A percentile compares a stretch with the other conserved stretches of the same genome.
These are phyloP conservation scores for Falco punctatus DNA, from an alignment of 2,113 vertebrate species.

Conservation along the genomic window DNA sequence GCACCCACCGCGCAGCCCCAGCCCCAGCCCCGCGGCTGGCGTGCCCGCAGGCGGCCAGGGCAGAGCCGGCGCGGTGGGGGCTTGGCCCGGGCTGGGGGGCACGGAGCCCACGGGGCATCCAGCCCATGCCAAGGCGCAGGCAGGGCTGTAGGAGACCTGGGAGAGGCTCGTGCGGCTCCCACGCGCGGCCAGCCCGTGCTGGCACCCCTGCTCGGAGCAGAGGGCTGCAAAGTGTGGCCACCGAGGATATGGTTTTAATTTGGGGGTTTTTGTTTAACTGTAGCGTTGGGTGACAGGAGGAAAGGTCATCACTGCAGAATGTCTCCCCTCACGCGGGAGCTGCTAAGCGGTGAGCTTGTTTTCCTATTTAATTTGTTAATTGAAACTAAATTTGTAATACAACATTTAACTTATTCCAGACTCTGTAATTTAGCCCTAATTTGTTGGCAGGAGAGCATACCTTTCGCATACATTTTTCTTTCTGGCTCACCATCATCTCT, in stretches of 20 bases:
- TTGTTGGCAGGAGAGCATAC: constrained; percentile 24
- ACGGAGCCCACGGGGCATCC: neutral
- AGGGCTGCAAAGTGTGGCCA: neutral
- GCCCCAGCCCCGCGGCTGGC: rapidly evolving
- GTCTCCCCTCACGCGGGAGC: neutral
- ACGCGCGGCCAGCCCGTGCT: rapidly evolving
- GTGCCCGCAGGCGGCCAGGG: rapidly evolving
- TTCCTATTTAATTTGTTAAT: constrained; percentile 43
- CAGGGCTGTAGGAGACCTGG: neutral
- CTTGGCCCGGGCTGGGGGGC: neutral
- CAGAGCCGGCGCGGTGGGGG: rapidly evolving
- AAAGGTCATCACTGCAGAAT: neutral
- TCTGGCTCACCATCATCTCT: constrained; percentile 19
- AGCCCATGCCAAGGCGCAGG: constrained; percentile 14
- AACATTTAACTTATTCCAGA: neutral
- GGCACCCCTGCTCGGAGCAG: rapidly evolving
- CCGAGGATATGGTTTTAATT: neutral
- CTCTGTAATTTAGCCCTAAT: constrained; percentile 46
- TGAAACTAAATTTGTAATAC: constrained; percentile 50
- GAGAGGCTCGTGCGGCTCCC: neutral
- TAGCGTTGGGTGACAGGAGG: neutral
- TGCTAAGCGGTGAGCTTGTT: neutral
- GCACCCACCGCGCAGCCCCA: neutral
- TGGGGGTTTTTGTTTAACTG: neutral
- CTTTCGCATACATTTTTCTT: constrained; percentile 40